Conservation (phyloP, 2,113 vertebrate genomes). For the Dendropsophus ebraccatus region DNA sequence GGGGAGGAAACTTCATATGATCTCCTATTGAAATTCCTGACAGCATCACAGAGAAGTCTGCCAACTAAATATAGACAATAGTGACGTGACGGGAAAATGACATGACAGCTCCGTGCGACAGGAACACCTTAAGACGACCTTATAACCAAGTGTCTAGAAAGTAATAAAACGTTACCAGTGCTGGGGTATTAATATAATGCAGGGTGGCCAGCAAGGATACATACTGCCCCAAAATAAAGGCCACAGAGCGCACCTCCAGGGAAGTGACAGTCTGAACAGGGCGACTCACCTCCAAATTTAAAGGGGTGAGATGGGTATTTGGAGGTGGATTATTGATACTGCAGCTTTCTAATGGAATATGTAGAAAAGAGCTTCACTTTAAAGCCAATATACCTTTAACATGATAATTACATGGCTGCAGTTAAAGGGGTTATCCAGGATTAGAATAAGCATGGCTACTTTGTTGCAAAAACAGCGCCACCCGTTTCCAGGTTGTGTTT, state of each 20-base stretch:
- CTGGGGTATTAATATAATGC: not conserved
- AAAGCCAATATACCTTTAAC: too few relatives aligned
- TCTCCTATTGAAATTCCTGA: constrained; percentile 42
- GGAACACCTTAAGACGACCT: not conserved
- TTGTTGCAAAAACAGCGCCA: too few relatives aligned
- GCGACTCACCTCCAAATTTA: too few relatives aligned
- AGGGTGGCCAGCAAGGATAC: too few relatives aligned
- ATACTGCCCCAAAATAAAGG: too few relatives aligned
- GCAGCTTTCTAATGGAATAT: not conserved
- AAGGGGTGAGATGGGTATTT: too few relatives aligned
- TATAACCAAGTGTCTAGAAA: not conserved
- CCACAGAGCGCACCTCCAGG: not conserved
- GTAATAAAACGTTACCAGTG: not conserved
- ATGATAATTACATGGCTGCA: too few relatives aligned
- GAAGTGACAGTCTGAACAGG: too few relatives aligned
- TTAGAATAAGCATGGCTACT: too few relatives aligned
- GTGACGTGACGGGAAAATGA: constrained; percentile 9
- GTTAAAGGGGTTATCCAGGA: too few relatives aligned
- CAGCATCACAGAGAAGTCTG: constrained; percentile 8
- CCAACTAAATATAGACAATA: constrained; percentile 53
- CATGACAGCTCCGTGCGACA: not conserved
- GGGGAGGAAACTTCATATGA: constrained; percentile 43
- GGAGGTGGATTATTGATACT: not conserved
- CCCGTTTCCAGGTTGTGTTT: too few relatives aligned
- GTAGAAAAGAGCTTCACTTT: not conserved